phyloP scores from a whole-genome alignment of 1,140 invertebrate species.

The Euschistus heros region DNA sequence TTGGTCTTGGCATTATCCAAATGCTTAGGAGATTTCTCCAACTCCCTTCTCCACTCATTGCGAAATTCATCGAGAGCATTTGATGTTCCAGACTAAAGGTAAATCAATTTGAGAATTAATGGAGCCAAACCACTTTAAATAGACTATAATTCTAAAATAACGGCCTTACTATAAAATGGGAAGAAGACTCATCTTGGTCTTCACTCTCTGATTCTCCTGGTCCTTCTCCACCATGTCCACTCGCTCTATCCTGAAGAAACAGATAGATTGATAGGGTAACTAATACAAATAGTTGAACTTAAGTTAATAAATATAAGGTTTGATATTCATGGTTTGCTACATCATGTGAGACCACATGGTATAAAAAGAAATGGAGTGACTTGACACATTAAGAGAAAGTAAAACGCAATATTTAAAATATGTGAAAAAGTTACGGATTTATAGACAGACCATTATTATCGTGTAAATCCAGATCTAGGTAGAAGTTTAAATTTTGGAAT shows the following conservation, averaged over 20 bases:
- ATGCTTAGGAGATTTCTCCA: constrained; percentile 20
- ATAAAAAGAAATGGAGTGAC: neutral
- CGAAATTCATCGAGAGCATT: constrained; percentile 18
- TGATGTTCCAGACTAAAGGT: neutral
- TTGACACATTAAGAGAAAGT: neutral
- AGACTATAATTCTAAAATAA: neutral
- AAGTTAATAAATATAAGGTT: neutral
- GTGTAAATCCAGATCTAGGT: neutral
- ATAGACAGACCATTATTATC: neutral
- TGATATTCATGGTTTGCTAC: neutral
- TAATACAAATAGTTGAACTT: too few relatives aligned
- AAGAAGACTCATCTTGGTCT: constrained; percentile 23
- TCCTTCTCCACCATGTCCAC: constrained; percentile 10
- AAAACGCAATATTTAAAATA: neutral
- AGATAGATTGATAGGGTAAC: neutral
- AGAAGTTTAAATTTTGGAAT: constrained; percentile 9
- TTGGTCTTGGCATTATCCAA: neutral
- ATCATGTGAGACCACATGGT: neutral
- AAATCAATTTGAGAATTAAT: constrained; percentile 1
- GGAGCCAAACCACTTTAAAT: neutral
- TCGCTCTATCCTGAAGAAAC: neutral
- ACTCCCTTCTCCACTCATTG: constrained; percentile 25
- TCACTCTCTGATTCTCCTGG: constrained; percentile 1
- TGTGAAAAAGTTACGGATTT: too few relatives aligned
- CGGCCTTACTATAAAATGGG: constrained; percentile 6